Evolutionary conservation across 2,888 invertebrate genomes (phyloP).

Genomic region (Buathra laborator): DNA sequence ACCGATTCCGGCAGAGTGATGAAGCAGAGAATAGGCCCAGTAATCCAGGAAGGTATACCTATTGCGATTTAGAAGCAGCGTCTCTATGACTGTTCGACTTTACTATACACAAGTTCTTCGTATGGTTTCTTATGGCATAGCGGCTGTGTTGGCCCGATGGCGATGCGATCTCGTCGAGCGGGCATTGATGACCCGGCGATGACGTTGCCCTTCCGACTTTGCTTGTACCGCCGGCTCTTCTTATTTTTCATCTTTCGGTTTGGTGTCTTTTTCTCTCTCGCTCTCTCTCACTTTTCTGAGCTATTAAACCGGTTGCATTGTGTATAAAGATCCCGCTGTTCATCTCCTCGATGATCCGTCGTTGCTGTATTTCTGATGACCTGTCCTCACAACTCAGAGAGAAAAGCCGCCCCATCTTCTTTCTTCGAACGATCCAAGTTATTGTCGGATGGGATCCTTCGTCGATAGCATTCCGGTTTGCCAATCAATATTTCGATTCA

Average conservation of each 20-base stretch:
- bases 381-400: constrained; percentile 49
- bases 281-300: constrained; percentile 16
- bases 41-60: constrained; percentile 31
- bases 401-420: constrained; percentile 5
- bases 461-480: constrained; percentile 48
- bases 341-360: constrained; percentile 60
- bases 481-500: constrained; percentile 33
- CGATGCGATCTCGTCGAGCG: constrained; percentile 53
- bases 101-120: not conserved
- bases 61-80: constrained; percentile 20
- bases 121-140: constrained; percentile 19
- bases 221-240: constrained; percentile 53
- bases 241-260: constrained; percentile 45
- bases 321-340: constrained; percentile 52
- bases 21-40: constrained; percentile 33
- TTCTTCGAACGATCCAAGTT: constrained; percentile 22
- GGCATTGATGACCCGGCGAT: constrained; percentile 70
- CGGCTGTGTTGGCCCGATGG: constrained; percentile 44
- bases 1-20: constrained; percentile 5
- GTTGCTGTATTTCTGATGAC: constrained; percentile 15
- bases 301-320: constrained; percentile 57
- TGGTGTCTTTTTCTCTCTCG: constrained; percentile 50
- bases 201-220: constrained; percentile 66
- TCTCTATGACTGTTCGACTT: constrained; percentile 5
- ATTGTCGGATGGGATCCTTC: constrained; percentile 29